Evolutionary conservation across 2,113 vertebrate genomes (phyloP), one percentile per base, ranked within the genome.

Genomic region (Castor canadensis): DNA sequence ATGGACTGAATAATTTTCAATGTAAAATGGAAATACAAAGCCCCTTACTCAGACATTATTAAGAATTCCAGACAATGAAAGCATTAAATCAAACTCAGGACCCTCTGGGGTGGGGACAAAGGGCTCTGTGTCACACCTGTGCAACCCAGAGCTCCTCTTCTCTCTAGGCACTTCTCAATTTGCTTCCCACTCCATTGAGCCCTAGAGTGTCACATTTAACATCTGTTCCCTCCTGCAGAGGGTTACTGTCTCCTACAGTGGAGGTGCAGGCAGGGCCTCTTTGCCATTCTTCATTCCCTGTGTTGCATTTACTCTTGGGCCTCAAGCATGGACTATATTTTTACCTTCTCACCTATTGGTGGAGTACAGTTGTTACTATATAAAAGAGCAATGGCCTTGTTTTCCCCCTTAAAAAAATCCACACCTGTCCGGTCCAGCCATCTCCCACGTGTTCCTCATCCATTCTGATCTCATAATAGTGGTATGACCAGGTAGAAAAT

Each of bases 341-440:
- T 75, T 84, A 72, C 38, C 40, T 67, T 43, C 32, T 56, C 66
- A 71, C 16, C 92, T 49, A 28, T 30, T 47, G 49, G 52, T 9
- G 0, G 17, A 84, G 20, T 30, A 19, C 40, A 62, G 69, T 47
- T 71, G 67, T 83, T 67, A 40, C 35, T 9, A 28, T 71, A 43
- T 5, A 13, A 72, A 89, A 40, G 40, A 75, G 60, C 35, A 43
- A 26, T 75, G 28, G 16, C 22, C 75, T 69, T 56, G 26, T 35
- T 75, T 93, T 35, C 26, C 96, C 30, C 60, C 24, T 77, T 72
- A 47, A 93, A 91, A 67, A 47, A 38, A 75, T 54, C 24, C 26
- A 45, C 12, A 26, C 6, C 2, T 64, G 32, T n/a, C 19, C 3
- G 13, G 9, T 52, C 62, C 45, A 82, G 5, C 76, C 4, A 64